phyloP scores from a whole-genome alignment of 2,888 invertebrate genomes.

The Drosophila incognita region DNA sequence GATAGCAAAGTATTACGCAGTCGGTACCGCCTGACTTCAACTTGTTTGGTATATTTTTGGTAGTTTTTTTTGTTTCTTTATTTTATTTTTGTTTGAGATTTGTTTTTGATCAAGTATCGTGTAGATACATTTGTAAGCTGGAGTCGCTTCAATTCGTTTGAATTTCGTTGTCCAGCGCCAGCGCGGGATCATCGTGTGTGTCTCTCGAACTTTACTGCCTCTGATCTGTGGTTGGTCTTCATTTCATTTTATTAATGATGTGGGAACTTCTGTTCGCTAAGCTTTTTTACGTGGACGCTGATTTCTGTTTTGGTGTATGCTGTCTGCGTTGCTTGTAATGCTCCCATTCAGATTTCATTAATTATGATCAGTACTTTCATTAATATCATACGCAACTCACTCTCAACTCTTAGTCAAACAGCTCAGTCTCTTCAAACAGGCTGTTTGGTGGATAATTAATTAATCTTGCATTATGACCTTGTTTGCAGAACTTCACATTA shows the following conservation, averaged over 20 bases:
- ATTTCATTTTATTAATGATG: slow-evolving; percentile 73
- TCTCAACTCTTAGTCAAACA: slow-evolving; percentile 10
- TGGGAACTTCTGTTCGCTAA: slow-evolving; percentile 76
- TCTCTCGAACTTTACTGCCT: slow-evolving; percentile 35
- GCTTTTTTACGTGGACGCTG: slow-evolving; percentile 32
- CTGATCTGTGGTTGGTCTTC: slow-evolving; percentile 16
- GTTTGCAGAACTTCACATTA: slow-evolving; percentile 32
- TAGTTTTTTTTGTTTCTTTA: slow-evolving; percentile 7
- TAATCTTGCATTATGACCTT: slow-evolving; percentile 43
- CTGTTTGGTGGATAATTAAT: slow-evolving; percentile 17
- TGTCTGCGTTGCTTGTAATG: slow-evolving; percentile 50
- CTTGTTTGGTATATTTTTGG: not conserved
- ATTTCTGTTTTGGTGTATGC: slow-evolving; percentile 31
- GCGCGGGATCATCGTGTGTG: slow-evolving; percentile 69
- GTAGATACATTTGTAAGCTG: slow-evolving; percentile 78
- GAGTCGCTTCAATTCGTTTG: slow-evolving; percentile 70
- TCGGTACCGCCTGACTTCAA: not conserved
- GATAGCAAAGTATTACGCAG: not conserved
- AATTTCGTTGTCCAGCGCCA: slow-evolving; percentile 63
- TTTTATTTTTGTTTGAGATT: slow-evolving; percentile 29
- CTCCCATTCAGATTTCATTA: slow-evolving; percentile 71
- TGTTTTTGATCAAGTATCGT: slow-evolving; percentile 53
- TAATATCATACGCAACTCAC: slow-evolving; percentile 58
- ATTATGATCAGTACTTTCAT: slow-evolving; percentile 73
- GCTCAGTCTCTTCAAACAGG: slow-evolving; percentile 4